phyloP scores from a whole-genome alignment of 2,113 vertebrate species.

The Arenaria interpres region DNA sequence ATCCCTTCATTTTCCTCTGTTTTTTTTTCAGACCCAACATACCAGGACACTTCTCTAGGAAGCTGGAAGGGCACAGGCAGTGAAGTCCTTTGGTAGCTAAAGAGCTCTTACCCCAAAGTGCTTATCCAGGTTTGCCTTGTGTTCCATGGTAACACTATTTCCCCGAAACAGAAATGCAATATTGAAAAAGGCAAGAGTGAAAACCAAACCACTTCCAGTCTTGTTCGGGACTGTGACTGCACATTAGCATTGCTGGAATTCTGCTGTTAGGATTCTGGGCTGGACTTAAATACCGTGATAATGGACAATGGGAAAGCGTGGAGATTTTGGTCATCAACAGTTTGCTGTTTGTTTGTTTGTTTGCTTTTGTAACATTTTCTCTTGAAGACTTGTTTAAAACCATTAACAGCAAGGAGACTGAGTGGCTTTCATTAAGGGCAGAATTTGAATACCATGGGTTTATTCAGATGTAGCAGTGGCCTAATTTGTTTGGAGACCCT shows the following conservation, averaged over 20 bases:
- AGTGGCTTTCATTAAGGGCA: background rate
- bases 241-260: background rate
- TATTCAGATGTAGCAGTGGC: conserved; percentile 37
- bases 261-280: background rate
- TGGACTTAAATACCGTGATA: background rate
- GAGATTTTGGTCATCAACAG: background rate
- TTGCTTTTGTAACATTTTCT: background rate
- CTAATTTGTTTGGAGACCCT: conserved; percentile 36
- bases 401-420: background rate
- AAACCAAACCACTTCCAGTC: background rate
- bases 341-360: conserved; percentile 2
- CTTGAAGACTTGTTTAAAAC: conserved; percentile 32
- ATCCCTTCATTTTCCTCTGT: background rate
- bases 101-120: background rate
- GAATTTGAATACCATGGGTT: conserved; percentile 39
- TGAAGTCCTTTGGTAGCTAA: background rate
- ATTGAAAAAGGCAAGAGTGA: background rate
- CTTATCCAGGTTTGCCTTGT: background rate
- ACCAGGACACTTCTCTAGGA: background rate
- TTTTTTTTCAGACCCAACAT: background rate
- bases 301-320: background rate
- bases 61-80: background rate
- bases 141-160: background rate
- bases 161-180: background rate
- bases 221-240: background rate